Evolutionary conservation across 1,140 invertebrate species (phyloP), one percentile per base, ranked within the genome.

Genomic region (Monomorium pharaonis): DNA sequence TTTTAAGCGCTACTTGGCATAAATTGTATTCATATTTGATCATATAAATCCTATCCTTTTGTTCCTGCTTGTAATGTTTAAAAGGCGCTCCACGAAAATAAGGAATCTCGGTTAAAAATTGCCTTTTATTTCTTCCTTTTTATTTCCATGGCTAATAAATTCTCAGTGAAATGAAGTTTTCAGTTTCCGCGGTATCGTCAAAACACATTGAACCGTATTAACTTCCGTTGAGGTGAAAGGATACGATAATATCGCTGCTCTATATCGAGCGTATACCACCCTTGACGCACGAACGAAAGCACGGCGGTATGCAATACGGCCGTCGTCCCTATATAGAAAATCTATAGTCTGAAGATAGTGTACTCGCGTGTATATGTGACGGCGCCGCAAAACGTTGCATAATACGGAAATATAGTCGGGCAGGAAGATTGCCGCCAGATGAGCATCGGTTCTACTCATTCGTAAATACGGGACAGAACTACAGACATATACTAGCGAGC

Each of bases 371-470:
- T 62, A 62, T 30, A 30, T 14, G 70, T 12, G 21, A 37, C 16
- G 42, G 78, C 33, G 77, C 54, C 37, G 76, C 44, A 51, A 75
- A 88, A 75, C 62, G 69, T 49, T 58, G 74, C 18, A 86, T 51
- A 83, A 87, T 58, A 84, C 60, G 51, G 86, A 60, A 83, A 83
- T 67, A 74, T 54, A 72, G n/a, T 18, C 49, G 14, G 24, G 58
- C 33, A 49, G 44, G 51, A 65, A 30, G 27, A 72, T 54, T 83
- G 44, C 44, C 24, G 62, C 18, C n/a, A 62, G 65, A 85, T 84
- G 75, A 88, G 75, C 67, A 89, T 88, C 87, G 72, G 76, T 89
- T 89, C 65, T 60, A 89, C 67, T 70, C 76, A 67, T 88, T 89
- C 75, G 84, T 70, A 86, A 86, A 88, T 81, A 81, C 54, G 58